A percentile compares a stretch with the other conserved stretches of the same genome.
phyloP scores from a whole-genome alignment of 2,797 vertebrate species.

The Eptatretus atami region DNA sequence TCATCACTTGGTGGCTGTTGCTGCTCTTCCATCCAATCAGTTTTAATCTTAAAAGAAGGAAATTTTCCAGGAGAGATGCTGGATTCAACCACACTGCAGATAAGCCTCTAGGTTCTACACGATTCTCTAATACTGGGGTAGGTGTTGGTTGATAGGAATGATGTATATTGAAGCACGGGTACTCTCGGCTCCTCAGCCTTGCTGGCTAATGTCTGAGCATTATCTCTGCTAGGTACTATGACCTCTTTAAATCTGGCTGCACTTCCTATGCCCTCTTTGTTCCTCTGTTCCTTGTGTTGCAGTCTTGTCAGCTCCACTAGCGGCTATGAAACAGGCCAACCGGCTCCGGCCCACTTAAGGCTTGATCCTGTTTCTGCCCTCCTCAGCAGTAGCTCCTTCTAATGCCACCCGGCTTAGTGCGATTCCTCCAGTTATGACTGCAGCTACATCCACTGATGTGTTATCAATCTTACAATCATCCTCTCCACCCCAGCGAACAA shows the following conservation, averaged over 20 bases:
- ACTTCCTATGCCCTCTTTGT: slow-evolving; percentile 17
- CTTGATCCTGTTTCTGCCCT: too few species aligned
- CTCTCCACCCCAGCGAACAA: slow-evolving; percentile 60
- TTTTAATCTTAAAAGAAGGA: too few species aligned
- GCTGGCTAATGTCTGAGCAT: slow-evolving; percentile 12
- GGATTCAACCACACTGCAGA: too few species aligned
- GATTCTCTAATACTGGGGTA: too few species aligned
- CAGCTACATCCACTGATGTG: not conserved
- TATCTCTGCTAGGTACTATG: slow-evolving; percentile 22
- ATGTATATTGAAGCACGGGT: too few species aligned
- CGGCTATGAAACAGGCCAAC: slow-evolving; percentile 80
- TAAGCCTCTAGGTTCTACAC: too few species aligned
- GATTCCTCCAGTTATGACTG: not conserved
- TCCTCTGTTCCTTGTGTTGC: slow-evolving; percentile 66
- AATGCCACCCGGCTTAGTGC: not conserved
- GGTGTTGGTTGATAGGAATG: too few species aligned
- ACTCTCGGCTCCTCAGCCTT: slow-evolving; percentile 20
- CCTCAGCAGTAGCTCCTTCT: too few species aligned
- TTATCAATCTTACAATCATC: slow-evolving; percentile 22
- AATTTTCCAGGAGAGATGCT: too few species aligned
- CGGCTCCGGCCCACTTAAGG: slow-evolving; percentile 23
- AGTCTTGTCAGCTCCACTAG: slow-evolving; percentile 63
- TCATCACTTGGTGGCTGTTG: too few species aligned
- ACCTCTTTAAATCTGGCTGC: slow-evolving; percentile 26
- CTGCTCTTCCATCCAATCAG: too few species aligned